phyloP scores from a whole-genome alignment of 1,140 invertebrate species.

The Solen grandis region DNA sequence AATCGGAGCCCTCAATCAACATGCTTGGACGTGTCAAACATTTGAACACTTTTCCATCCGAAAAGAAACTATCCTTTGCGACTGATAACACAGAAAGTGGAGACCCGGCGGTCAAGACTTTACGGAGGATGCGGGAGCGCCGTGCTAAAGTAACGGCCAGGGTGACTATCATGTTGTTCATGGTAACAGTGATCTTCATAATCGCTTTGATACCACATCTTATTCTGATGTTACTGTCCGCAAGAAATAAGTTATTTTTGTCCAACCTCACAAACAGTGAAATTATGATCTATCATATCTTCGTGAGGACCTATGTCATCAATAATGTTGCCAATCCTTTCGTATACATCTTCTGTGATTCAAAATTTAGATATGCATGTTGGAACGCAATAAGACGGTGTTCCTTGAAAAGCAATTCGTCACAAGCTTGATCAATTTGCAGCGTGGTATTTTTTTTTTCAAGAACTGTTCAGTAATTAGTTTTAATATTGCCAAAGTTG shows the following conservation, averaged over 20 bases:
- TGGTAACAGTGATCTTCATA: constrained; percentile 23
- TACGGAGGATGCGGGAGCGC: not conserved
- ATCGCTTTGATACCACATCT: constrained; percentile 42
- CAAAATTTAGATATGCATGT: constrained; percentile 21
- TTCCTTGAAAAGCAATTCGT: too few relatives aligned
- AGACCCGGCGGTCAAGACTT: not conserved
- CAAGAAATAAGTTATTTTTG: constrained; percentile 6
- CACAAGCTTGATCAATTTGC: too few relatives aligned
- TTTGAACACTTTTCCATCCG: not conserved
- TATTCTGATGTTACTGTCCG: constrained; percentile 19
- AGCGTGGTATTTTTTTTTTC: too few relatives aligned
- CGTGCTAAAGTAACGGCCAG: not conserved
- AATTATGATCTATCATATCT: constrained; percentile 29
- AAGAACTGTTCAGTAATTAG: too few relatives aligned
- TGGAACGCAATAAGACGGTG: not conserved
- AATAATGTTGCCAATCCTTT: constrained; percentile 44
- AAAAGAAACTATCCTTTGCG: not conserved
- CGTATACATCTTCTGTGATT: constrained; percentile 38
- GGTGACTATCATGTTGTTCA: constrained; percentile 48
- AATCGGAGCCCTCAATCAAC: constrained; percentile 16
- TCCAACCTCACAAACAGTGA: not conserved
- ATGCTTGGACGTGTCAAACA: not conserved
- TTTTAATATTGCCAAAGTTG: too few relatives aligned
- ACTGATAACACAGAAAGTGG: not conserved
- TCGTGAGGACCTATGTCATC: constrained; percentile 38